Percentiles rank a stretch among this genome's conserved stretches.
Evolutionary conservation across 1,140 invertebrate genomes (phyloP).

Genomic region (Gonioctena quinquepunctata): DNA sequence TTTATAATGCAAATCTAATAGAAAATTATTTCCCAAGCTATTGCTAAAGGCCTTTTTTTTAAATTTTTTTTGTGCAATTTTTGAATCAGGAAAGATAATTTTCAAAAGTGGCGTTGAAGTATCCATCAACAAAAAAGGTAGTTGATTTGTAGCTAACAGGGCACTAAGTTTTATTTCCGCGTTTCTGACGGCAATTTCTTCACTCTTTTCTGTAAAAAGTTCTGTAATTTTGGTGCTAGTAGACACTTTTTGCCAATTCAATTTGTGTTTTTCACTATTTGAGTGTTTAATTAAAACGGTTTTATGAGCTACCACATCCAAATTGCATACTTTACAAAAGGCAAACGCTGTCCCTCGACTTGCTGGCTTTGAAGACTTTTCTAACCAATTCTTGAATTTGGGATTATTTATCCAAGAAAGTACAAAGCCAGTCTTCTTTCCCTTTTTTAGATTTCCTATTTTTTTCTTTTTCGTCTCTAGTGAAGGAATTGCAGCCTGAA

Average conservation of each 20-base stretch:
- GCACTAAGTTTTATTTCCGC: conserved; percentile 23
- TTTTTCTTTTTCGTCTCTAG: not conserved
- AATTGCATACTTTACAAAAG: conserved; percentile 5
- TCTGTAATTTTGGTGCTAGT: not conserved
- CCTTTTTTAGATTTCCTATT: not conserved
- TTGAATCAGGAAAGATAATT: conserved; percentile 19
- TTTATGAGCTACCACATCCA: conserved; percentile 2
- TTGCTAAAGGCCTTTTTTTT: conserved; percentile 11
- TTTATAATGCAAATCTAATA: not conserved
- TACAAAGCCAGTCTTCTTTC: not conserved
- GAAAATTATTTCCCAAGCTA: conserved; percentile 14
- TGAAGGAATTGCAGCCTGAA: not conserved
- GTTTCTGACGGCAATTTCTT: not conserved
- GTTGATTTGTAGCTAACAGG: conserved; percentile 17
- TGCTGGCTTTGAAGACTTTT: not conserved
- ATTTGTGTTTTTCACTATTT: not conserved
- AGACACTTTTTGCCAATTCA: not conserved
- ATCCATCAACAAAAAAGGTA: conserved; percentile 22
- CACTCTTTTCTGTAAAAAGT: not conserved
- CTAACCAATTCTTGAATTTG: conserved; percentile 9
- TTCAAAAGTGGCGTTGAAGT: not conserved
- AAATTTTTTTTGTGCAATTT: conserved; percentile 15
- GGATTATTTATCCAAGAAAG: not conserved
- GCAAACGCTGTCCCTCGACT: not conserved
- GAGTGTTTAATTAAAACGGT: not conserved